Evolutionary conservation across 2,888 invertebrate genomes (phyloP).

Genomic region (Druceiella hillmani): DNA sequence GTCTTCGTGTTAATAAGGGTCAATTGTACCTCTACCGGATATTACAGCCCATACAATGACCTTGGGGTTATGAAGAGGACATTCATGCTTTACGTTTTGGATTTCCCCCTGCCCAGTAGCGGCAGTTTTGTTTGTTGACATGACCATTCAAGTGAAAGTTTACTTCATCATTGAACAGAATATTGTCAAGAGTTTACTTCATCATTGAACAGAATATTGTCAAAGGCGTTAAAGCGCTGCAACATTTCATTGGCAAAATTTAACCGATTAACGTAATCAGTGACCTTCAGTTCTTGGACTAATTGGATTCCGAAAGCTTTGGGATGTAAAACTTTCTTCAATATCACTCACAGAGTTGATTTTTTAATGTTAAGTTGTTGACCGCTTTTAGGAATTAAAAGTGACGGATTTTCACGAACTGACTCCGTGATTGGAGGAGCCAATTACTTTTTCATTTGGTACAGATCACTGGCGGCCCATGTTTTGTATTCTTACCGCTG

Average conservation of each 20-base stretch:
- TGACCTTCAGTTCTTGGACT: slow-evolving; percentile 6
- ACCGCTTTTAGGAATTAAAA: slow-evolving; percentile 20
- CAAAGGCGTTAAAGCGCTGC: slow-evolving; percentile 2
- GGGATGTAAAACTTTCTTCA: slow-evolving; percentile 11
- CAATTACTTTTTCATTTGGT: slow-evolving; percentile 12
- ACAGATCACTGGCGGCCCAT: slow-evolving; percentile 11
- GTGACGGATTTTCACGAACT: slow-evolving; percentile 22
- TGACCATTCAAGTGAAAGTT: too few relatives aligned
- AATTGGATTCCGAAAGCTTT: slow-evolving; percentile 8
- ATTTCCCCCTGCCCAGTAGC: too few relatives aligned
- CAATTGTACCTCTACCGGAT: slow-evolving; percentile 9
- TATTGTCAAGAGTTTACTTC: too few relatives aligned
- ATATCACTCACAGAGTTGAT: slow-evolving; percentile 19
- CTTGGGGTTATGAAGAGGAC: slow-evolving; percentile 8
- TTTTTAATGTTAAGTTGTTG: slow-evolving; percentile 22
- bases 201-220: too few relatives aligned
- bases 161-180: too few relatives aligned
- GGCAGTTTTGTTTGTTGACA: too few relatives aligned
- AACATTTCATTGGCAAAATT: slow-evolving; percentile 2
- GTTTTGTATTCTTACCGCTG: slow-evolving; percentile 20
- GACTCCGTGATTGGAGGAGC: slow-evolving; percentile 11
- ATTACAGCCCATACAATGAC: slow-evolving; percentile 10
- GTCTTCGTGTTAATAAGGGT: slow-evolving; percentile 14
- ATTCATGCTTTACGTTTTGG: too few relatives aligned
- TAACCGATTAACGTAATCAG: neutral